These are phyloP conservation scores for Orthosia gracilis DNA, from an alignment of 2,888 invertebrate genomes.

Conservation along the genomic window DNA sequence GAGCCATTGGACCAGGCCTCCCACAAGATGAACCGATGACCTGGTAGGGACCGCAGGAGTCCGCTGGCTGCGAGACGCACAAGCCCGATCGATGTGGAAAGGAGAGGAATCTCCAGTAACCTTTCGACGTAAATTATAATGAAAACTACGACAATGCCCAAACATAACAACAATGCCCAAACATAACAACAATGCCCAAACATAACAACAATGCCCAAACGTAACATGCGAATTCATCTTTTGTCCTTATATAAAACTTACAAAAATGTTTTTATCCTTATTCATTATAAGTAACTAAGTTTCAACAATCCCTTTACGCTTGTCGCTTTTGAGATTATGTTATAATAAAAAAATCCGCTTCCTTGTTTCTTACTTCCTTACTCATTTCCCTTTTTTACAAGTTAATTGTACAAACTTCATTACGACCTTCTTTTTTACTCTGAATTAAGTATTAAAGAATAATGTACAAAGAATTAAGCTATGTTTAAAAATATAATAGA, in stretches of 20 bases:
- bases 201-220: too few relatives aligned
- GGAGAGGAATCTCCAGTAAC: too few relatives aligned
- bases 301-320: constrained; percentile 18
- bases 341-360: constrained; percentile 27
- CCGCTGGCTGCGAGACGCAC: too few relatives aligned
- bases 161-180: too few relatives aligned
- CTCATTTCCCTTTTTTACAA: constrained; percentile 22
- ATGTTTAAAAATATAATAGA: constrained; percentile 13
- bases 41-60: too few relatives aligned
- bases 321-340: constrained; percentile 25
- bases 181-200: too few relatives aligned
- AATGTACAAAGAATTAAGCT: constrained; percentile 4
- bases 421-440: neutral
- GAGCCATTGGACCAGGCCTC: too few relatives aligned
- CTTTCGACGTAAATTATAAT: too few relatives aligned
- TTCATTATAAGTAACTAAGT: neutral
- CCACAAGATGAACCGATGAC: too few relatives aligned
- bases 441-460: constrained; percentile 26
- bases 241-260: neutral
- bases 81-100: too few relatives aligned
- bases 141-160: too few relatives aligned
- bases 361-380: constrained; percentile 32
- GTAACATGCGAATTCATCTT: too few relatives aligned
- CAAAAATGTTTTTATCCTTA: neutral
- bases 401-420: constrained; percentile 41